These are phyloP conservation scores for Cyprinodon variegatus DNA, from an alignment of 2,113 vertebrate species.

Conservation along the genomic window DNA sequence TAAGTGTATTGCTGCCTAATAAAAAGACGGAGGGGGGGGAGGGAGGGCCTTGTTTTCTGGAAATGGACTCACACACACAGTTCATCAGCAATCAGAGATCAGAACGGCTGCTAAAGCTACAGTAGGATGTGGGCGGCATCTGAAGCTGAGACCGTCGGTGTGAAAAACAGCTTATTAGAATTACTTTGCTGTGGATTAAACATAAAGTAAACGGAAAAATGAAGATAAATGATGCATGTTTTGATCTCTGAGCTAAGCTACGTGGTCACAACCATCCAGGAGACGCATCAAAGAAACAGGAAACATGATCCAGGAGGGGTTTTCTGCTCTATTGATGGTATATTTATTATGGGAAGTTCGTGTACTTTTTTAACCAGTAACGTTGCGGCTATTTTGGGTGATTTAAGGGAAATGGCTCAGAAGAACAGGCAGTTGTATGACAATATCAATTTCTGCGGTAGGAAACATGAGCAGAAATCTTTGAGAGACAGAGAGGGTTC, in stretches of 20 bases:
- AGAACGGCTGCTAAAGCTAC: constrained; percentile 30
- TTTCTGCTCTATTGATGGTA: not conserved
- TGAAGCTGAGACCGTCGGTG: not conserved
- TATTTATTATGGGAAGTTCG: constrained; percentile 38
- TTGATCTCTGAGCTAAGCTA: no score
- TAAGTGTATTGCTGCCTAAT: constrained; percentile 67
- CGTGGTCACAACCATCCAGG: no score
- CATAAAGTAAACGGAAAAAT: no score
- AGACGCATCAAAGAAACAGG: not conserved
- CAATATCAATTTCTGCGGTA: constrained; percentile 67
- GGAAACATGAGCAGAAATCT: constrained; percentile 74
- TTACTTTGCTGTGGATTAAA: no score
- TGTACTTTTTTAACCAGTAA: constrained; percentile 31
- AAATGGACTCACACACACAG: constrained; percentile 34
- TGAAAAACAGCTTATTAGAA: not conserved
- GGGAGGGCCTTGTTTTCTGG: constrained; percentile 54
- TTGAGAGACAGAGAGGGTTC: constrained; percentile 73
- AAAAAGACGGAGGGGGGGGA: constrained; percentile 5
- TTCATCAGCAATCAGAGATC: constrained; percentile 9
- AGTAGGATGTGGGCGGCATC: not conserved
- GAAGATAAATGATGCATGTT: no score
- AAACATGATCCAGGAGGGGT: not conserved
- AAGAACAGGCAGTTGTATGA: constrained; percentile 41
- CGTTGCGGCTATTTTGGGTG: constrained; percentile 50
- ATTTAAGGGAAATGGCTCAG: constrained; percentile 69